These are phyloP conservation scores for Augochlora pura DNA, from an alignment of 1,140 invertebrate genomes.

Conservation along the genomic window DNA sequence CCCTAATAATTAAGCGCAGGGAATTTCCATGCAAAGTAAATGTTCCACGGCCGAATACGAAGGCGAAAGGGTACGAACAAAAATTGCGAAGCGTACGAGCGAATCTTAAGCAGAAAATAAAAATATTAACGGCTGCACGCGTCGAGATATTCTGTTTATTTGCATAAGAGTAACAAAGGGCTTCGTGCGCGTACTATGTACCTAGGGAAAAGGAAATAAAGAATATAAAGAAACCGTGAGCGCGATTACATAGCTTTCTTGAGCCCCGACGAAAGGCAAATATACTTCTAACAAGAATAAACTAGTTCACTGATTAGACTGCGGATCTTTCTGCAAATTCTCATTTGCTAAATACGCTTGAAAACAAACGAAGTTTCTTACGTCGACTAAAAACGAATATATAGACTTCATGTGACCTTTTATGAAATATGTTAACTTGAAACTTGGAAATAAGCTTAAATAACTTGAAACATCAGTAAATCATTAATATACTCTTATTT, in stretches of 20 bases:
- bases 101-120: neutral
- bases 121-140: neutral
- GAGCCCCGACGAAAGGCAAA: neutral
- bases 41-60: neutral
- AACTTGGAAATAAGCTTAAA: too few species aligned
- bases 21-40: slow-evolving; percentile 11
- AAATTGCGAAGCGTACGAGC: neutral
- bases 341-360: too few species aligned
- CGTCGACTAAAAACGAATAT: too few species aligned
- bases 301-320: too few species aligned
- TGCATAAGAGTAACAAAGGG: neutral
- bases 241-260: neutral
- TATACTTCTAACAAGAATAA: too few species aligned
- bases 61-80: neutral
- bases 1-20: neutral
- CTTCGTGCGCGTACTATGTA: neutral
- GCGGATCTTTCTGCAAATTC: too few species aligned
- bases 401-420: too few species aligned
- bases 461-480: too few species aligned
- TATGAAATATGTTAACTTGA: too few species aligned
- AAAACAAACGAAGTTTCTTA: too few species aligned
- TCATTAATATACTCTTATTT: too few species aligned
- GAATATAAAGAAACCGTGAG: neutral
- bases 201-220: neutral
- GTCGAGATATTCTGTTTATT: slow-evolving; percentile 15